These are phyloP conservation scores for Hippopotamyrus pictus DNA, from an alignment of 2,797 vertebrate species.

Conservation along the genomic window DNA sequence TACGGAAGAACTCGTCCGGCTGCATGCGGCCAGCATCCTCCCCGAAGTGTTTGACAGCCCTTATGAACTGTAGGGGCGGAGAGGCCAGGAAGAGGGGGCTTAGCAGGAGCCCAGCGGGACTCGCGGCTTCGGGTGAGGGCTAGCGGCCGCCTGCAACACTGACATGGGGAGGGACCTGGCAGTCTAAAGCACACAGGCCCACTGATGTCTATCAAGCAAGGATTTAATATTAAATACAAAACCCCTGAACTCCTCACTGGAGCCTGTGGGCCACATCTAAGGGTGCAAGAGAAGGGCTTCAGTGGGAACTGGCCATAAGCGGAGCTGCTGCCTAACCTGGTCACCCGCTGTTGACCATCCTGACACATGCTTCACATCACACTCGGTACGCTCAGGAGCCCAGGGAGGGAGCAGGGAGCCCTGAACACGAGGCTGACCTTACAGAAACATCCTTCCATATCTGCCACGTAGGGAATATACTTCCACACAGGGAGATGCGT, in stretches of 20 bases:
- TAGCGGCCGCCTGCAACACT: background rate
- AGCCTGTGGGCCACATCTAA: background rate
- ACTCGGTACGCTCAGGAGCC: background rate
- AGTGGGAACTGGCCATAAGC: background rate
- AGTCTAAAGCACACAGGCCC: background rate
- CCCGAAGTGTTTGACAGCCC: slow-evolving; percentile 88
- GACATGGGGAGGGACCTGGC: background rate
- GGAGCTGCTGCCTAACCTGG: background rate
- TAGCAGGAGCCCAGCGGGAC: background rate
- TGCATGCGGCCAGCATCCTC: slow-evolving; percentile 87
- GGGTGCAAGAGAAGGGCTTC: background rate
- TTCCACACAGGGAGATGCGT: background rate
- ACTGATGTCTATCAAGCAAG: background rate
- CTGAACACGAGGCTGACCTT: background rate
- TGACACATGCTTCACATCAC: background rate
- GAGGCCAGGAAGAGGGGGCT: background rate
- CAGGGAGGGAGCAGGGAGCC: background rate
- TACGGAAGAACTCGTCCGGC: slow-evolving; percentile 97
- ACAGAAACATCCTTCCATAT: slow-evolving; percentile 13
- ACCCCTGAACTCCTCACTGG: background rate
- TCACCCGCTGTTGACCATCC: background rate
- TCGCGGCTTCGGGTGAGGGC: background rate
- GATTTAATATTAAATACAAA: background rate
- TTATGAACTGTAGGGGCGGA: slow-evolving; percentile 68
- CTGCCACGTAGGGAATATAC: slow-evolving; percentile 23